Base-by-base conservation (phyloP, 2,797 vertebrate species). In the Hypotaenidia philippensis region DNA sequence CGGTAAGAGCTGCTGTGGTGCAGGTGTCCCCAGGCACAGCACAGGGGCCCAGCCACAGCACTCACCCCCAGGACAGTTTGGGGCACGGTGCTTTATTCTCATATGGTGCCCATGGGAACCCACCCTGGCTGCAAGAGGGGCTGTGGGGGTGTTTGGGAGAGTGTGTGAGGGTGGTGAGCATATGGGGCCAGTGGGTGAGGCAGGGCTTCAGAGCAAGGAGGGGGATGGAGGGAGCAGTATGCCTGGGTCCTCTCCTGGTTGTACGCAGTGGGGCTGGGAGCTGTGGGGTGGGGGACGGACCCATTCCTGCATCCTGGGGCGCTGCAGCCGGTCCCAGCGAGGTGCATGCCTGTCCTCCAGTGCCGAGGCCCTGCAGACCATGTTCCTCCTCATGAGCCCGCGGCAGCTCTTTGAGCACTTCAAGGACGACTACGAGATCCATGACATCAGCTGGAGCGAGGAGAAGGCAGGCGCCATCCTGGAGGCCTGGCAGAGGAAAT, bases 321-420 rank as follows among this genome's bases (percentile, higher is more conserved):
- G 0, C 82, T 70, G 72, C 91, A 95, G 87, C 93, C 0, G 6
- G 83, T 97, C 85, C 91, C 79, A 97, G 76, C 83, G 0, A 92
- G 79, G 47, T 96, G 55, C 3, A 0, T 95, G 72, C 41, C 13
- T 81, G 66, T 81, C 63, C 95, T 65, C 14, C 47, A 99, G 99
- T 40, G 99, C 99, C 6, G 99, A 99, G 97, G 99, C 99, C 95
- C 98, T 99, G 83, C 99, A 99, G 97, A 99, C 98, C 96, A 99
- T 99, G 98, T 99, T 99, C 97, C 98, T 99, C 93, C 98, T 99
- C 87, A 99, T 99, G 99, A 99, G 99, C 85, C 99, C 99, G 15
- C 99, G 99, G 87, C 99, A 99, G 97, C 98, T 99, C 36, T 99
- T 99, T 1, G 99, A 99, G 97, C 99, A 99, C 97, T 99, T 99